These are phyloP conservation scores for Cosmia trapezina DNA, from an alignment of 2,888 invertebrate species.

Conservation along the genomic window DNA sequence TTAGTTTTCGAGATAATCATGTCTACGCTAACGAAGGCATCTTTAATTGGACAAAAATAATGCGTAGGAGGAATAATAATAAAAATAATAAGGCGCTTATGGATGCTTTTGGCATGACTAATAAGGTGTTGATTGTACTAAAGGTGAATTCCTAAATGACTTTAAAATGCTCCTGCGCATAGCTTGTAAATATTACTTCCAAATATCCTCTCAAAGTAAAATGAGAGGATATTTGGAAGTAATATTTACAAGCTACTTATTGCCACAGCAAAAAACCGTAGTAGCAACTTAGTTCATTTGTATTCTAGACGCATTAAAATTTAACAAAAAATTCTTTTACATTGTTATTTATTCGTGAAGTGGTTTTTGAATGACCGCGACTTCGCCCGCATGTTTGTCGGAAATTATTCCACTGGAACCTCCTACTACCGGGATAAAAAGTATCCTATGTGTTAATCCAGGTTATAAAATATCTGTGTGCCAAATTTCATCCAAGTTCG, in stretches of 20 bases:
- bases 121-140: background rate
- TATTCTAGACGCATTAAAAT: background rate
- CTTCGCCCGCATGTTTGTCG: too few relatives aligned
- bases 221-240: background rate
- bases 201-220: too few relatives aligned
- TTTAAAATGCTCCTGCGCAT: background rate
- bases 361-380: too few relatives aligned
- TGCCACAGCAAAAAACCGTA: background rate
- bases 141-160: background rate
- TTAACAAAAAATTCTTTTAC: background rate
- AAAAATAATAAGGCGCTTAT: too few relatives aligned
- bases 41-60: background rate
- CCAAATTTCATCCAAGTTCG: too few relatives aligned
- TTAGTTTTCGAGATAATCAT: background rate
- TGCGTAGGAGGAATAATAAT: background rate
- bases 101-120: background rate
- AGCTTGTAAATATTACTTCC: too few relatives aligned
- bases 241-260: background rate
- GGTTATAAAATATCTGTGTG: too few relatives aligned
- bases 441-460: too few relatives aligned
- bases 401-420: too few relatives aligned
- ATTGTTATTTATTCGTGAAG: slow-evolving; percentile 12
- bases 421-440: too few relatives aligned
- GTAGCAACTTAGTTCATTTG: background rate
- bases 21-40: background rate